Evolutionary conservation across 1,140 invertebrate species (phyloP).

Genomic region (Apocrypta bakeri): DNA sequence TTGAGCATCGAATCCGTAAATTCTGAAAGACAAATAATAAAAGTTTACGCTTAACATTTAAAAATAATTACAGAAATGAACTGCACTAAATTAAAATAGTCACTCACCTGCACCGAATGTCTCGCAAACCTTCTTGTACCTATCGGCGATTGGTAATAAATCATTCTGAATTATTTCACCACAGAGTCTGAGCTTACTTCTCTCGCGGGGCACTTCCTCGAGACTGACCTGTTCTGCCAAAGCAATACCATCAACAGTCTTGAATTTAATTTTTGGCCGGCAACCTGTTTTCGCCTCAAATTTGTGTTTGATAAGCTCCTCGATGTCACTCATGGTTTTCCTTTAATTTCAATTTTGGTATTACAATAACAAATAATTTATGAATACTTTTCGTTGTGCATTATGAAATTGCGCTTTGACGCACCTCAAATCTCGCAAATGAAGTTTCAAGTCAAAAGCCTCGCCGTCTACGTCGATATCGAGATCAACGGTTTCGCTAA

Average conservation of each 20-base stretch:
- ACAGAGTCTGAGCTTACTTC: constrained; percentile 33
- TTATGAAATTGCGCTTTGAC: not conserved
- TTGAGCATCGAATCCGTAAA: constrained; percentile 58
- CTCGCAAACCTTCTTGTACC: constrained; percentile 64
- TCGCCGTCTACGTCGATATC: constrained; percentile 58
- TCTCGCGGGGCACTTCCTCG: constrained; percentile 23
- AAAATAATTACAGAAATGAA: not conserved
- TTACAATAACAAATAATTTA: not conserved
- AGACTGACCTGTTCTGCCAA: constrained; percentile 20
- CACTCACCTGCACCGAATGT: constrained; percentile 57
- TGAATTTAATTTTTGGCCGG: constrained; percentile 25
- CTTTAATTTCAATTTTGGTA: constrained; percentile 45
- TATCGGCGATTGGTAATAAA: constrained; percentile 60
- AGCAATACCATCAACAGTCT: constrained; percentile 7
- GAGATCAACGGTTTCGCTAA: constrained; percentile 50
- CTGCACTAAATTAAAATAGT: not conserved
- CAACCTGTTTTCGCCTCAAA: constrained; percentile 44
- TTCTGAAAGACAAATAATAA: constrained; percentile 58
- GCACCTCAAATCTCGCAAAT: constrained; percentile 53
- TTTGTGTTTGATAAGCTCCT: constrained; percentile 41
- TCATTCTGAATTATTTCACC: constrained; percentile 59
- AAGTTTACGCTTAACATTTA: no score
- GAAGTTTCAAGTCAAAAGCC: constrained; percentile 58
- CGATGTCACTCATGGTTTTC: constrained; percentile 54
- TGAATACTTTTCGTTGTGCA: not conserved